These are phyloP conservation scores for Murina feae DNA, from an alignment of 2,113 vertebrate species.

Conservation along the genomic window DNA sequence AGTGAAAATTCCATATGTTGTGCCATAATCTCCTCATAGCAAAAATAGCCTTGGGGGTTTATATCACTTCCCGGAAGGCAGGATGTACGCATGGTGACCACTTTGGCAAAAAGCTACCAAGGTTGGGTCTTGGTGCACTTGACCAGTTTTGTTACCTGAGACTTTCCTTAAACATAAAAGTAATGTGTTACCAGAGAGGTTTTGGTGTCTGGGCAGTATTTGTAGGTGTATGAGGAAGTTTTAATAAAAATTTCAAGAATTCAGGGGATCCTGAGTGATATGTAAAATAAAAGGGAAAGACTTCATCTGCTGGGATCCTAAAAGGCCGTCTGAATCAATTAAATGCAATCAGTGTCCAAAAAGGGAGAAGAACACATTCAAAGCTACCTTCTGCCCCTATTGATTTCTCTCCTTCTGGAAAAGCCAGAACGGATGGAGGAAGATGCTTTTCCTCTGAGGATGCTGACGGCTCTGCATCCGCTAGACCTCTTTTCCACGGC, in stretches of 20 bases:
- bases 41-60: constrained; percentile 58
- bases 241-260: constrained; percentile 49
- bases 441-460: neutral
- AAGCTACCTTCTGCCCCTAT: neutral
- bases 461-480: neutral
- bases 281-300: constrained; percentile 25
- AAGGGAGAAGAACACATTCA: neutral
- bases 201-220: neutral
- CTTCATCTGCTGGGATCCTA: neutral
- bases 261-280: constrained; percentile 3
- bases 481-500: neutral
- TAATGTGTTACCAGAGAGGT: neutral
- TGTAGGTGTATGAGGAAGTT: neutral
- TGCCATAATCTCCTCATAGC: constrained; percentile 47
- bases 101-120: constrained; percentile 30
- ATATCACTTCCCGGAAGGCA: constrained; percentile 38
- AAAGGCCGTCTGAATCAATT: neutral
- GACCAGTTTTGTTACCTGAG: neutral
- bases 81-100: neutral
- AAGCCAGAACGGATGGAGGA: neutral
- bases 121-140: neutral
- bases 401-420: neutral
- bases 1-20: constrained; percentile 46
- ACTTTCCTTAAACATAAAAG: neutral
- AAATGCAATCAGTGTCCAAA: neutral